These are phyloP conservation scores for Otus sunia DNA, from an alignment of 2,113 vertebrate species.

Conservation along the genomic window DNA sequence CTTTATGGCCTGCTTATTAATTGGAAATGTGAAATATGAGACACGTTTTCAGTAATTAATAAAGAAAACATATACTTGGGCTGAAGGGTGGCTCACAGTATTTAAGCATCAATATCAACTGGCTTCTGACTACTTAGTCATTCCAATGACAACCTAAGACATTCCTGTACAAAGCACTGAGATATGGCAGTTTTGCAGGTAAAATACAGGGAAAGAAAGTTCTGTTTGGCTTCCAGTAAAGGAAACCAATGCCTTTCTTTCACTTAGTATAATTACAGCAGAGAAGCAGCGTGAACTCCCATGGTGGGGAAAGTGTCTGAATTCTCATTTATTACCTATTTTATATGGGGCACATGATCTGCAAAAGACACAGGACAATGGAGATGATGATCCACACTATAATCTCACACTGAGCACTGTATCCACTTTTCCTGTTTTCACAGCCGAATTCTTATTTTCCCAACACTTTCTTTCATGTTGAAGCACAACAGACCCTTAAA, in stretches of 20 bases:
- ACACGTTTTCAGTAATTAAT: not conserved
- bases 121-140: not conserved
- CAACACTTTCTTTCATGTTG: not conserved
- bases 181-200: not conserved
- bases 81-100: not conserved
- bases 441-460: not conserved
- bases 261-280: not conserved
- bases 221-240: not conserved
- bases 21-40: not conserved
- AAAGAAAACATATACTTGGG: not conserved
- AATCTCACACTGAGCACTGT: not conserved
- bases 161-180: not conserved
- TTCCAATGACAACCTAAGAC: not conserved
- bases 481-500: not conserved
- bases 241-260: not conserved
- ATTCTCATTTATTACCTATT: not conserved
- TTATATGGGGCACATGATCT: not conserved
- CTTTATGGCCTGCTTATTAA: not conserved
- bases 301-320: not conserved
- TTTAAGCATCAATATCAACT: not conserved
- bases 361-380: not conserved
- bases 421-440: not conserved
- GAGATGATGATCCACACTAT: not conserved
- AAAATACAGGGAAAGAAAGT: not conserved
- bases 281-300: not conserved